phyloP scores from a whole-genome alignment of 64 coral and sea anemone species.

The Exaiptasia diaphana region DNA sequence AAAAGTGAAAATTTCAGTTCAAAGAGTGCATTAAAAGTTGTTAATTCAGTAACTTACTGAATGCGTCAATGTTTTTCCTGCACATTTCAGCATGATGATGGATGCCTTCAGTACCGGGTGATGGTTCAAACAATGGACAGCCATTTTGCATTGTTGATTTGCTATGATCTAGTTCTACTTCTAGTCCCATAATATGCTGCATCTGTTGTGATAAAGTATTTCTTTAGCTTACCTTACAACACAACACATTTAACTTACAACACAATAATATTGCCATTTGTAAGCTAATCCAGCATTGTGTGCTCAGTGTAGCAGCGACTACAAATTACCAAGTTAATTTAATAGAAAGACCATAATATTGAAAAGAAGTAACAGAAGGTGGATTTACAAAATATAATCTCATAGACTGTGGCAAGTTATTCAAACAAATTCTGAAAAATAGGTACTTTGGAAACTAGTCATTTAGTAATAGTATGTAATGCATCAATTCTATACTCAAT shows the following conservation, averaged over 20 bases:
- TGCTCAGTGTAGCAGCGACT: too few species aligned
- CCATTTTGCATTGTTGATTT: slow-evolving; percentile 32
- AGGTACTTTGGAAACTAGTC: too few species aligned
- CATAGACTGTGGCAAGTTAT: too few species aligned
- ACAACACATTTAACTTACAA: neutral
- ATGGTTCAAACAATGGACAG: slow-evolving; percentile 74
- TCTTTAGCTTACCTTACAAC: neutral
- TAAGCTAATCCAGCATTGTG: neutral
- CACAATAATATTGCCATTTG: neutral
- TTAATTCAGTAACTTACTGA: slow-evolving; percentile 21
- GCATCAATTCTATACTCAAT: too few species aligned
- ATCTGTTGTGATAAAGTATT: too few species aligned
- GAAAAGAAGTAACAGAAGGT: too few species aligned
- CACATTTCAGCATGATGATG: slow-evolving; percentile 75
- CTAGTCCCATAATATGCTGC: slow-evolving; percentile 53
- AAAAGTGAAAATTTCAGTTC: neutral
- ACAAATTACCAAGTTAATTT: too few species aligned
- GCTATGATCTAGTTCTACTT: slow-evolving; percentile 67
- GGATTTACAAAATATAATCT: too few species aligned
- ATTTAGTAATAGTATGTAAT: too few species aligned
- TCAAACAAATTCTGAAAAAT: too few species aligned
- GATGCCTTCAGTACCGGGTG: slow-evolving; percentile 54
- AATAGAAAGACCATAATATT: too few species aligned
- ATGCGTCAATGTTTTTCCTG: slow-evolving; percentile 57
- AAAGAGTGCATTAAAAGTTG: neutral